Evolutionary conservation across 2,113 vertebrate species (phyloP).

Genomic region (Daboia siamensis): DNA sequence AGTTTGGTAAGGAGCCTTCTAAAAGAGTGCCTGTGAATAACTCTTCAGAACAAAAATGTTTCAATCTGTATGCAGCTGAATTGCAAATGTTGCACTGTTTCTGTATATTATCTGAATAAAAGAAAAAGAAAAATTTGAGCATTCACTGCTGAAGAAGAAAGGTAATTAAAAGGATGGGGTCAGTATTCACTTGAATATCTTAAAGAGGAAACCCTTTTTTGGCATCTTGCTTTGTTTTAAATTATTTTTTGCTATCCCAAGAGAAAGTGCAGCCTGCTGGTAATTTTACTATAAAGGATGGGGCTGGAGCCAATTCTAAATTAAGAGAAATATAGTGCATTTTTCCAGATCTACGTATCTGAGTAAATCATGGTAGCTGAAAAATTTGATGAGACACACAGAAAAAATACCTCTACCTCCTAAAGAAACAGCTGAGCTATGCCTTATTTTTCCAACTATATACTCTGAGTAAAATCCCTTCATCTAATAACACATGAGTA

Average conservation of each 20-base stretch:
- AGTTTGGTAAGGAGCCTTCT: background rate
- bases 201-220: background rate
- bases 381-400: background rate
- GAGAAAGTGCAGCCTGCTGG: background rate
- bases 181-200: background rate
- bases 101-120: background rate
- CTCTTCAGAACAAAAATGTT: background rate
- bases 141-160: background rate
- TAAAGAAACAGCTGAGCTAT: background rate
- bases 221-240: background rate
- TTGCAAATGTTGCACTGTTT: background rate
- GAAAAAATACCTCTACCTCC: background rate
- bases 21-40: background rate
- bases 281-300: background rate
- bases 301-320: background rate
- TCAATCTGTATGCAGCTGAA: background rate
- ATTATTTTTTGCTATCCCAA: background rate
- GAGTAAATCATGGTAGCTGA: background rate
- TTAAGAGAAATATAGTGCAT: background rate
- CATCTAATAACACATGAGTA: background rate
- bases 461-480: background rate
- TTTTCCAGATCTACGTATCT: background rate
- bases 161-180: background rate
- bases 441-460: background rate
- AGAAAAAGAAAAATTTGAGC: background rate